Base-by-base conservation (phyloP, 2,888 invertebrate genomes). In the Drosophila histrio region DNA sequence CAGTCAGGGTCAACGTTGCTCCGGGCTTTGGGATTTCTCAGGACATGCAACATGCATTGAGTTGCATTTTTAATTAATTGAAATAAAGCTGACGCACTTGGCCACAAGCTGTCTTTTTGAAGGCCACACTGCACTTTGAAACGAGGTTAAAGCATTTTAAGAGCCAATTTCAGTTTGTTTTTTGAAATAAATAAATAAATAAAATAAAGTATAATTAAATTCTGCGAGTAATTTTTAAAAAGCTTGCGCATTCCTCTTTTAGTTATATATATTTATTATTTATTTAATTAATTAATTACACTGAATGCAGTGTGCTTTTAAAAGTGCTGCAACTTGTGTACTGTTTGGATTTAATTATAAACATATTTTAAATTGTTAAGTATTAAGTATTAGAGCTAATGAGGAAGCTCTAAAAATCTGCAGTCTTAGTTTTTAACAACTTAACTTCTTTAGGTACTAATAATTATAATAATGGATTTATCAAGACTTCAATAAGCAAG, bases 51-150 rank as follows among this genome's bases (percentile, higher is more conserved):
- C 56, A 71, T 79, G 77, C 80, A 80, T 79, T 63, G 80, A 72
- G 78, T 59, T 84, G 79, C 85, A 79, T 71, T 79, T 77, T 84
- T 80, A 80, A 79, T 79, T 80, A 84, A 80, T 79, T 81, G 74
- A 77, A 73, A 80, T 77, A 84, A 70, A 59, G 57, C 65, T 61
- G 65, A 61, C 58, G 62, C 64, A 64, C 64, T 72, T 59, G 59
- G 64, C 70, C 70, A 53, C 52, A 36, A 30, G 64, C 56, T 72
- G 41, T 54, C 43, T 46, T 47, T 43, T 49, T 53, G 74, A 73
- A 73, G 74, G 71, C 68, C 67, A 43, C 21, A 30, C n/a, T 28
- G 46, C 68, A 49, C 24, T 66, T 46, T 52, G 47, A 46, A 73
- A 34, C 38, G 64, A 50, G 71, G 64, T 38, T 58, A 59, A 63